Evolutionary conservation across 2,888 invertebrate genomes (phyloP), one percentile per base, ranked within the genome.

Genomic region (Ormyrus rosae): DNA sequence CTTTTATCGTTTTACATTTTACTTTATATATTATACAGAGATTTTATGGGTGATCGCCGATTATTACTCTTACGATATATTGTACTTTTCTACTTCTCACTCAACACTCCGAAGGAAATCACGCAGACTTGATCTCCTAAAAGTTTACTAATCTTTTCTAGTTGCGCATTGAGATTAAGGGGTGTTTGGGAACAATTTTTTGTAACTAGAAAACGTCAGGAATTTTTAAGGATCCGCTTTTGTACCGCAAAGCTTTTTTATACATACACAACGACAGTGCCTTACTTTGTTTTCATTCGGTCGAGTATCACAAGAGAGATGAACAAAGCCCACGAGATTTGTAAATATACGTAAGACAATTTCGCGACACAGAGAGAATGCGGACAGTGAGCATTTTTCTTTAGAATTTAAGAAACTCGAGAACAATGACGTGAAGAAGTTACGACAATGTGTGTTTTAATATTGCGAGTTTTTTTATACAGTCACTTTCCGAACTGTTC

Each of bases 351-450:
- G 63, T 48, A 70, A 73, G 45, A 58, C 48, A 60, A 64, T 64
- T 45, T 48, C 69, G 34, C 58, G 34, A 73, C 61, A 56, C 2
- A 50, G 50, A 72, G 75, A 71, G 48, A 61, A 68, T 71, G 71
- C n/a, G 4, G 65, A 73, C 45, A 50, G 53, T 70, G 70, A 76
- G 46, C 51, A 55, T 76, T 81, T 69, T 68, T 68, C 51, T 6
- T 72, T 79, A 76, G 79, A 70, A 76, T 77, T 80, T 67, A 77
- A 80, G 79, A 80, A 65, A 77, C 60, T 70, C 13, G 51, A 70
- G 77, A 80, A 73, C 70, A 74, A 48, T 64, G 58, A 60, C 73
- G n/a, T 56, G 64, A 71, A 70, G 56, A 50, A 80, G 73, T 80
- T 80, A 74, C 70, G 69, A 56, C n/a, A 76, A 58, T 46, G 55